Evolutionary conservation across 2,797 vertebrate species (phyloP), one percentile per base, ranked within the genome.

Genomic region (Poecilia gillii): DNA sequence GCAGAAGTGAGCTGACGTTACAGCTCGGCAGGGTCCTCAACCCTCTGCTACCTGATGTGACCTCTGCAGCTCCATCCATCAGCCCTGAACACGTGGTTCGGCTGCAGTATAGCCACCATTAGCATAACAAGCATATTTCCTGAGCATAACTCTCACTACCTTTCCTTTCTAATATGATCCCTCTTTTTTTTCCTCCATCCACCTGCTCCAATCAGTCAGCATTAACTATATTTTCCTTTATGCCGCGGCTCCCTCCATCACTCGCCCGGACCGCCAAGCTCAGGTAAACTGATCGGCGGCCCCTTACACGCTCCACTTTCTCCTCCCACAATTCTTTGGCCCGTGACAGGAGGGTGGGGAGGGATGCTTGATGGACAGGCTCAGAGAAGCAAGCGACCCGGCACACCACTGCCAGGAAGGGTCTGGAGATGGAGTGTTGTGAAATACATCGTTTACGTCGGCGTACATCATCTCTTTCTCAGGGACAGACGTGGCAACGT

Each of bases 401-500:
- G 86, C 86, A 90, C 83, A 76, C 77, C 82, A 88, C 85, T 88
- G 87, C 88, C 90, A 88, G 91, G 88, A 93, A 90, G 75, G 86
- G 86, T 87, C 80, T 51, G 11, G 85, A 94, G 91, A 93, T 87
- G 91, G 86, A 94, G 90, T 82, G 71, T 79, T 76, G 83, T 92
- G 93, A 95, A 90, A 94, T 90, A 92, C 84, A 81, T 82, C 81
- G 83, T 92, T 93, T 90, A 93, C 85, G 84, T 86, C 73, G 62
- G 86, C 86, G 93, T 95, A 92, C 84, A 93, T 95, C 95, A 95
- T 92, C 89, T 90, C 84, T 85, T 91, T 89, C 87, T 91, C 91
- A 80, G 91, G 92, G 88, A 90, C 90, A 90, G 87, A 81, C 81
- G 75, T 16, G 79, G 90, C 89, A 86, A 88, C 78, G 75, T 75